Conservation (phyloP, 2,113 vertebrate species). For the Athene noctua region DNA sequence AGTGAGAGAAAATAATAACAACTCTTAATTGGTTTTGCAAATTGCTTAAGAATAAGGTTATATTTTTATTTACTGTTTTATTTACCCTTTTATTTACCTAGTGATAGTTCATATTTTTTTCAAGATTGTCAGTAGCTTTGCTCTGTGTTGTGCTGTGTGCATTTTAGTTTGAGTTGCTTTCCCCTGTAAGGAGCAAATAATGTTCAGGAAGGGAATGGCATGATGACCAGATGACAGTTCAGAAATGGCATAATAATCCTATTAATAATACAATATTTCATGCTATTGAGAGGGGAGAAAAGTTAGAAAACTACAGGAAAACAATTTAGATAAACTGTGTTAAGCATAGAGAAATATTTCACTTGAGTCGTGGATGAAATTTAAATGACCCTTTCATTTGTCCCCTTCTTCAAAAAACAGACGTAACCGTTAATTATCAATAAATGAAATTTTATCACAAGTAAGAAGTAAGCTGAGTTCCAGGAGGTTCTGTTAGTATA, state of each 20-base stretch:
- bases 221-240: not conserved
- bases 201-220: not conserved
- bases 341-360: not conserved
- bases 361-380: not conserved
- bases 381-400: not conserved
- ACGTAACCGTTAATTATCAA: not conserved
- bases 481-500: not conserved
- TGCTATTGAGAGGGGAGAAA: not conserved
- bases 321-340: not conserved
- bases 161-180: not conserved
- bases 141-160: not conserved
- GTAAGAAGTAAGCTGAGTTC: not conserved
- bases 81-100: not conserved
- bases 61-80: not conserved
- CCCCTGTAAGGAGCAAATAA: not conserved
- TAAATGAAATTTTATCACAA: not conserved
- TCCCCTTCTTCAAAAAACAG: not conserved
- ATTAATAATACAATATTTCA: not conserved
- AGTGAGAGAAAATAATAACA: not conserved
- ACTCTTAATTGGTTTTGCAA: not conserved
- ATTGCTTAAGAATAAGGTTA: not conserved
- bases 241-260: not conserved
- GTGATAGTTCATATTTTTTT: not conserved
- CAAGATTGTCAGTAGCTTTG: not conserved
- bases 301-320: not conserved